A percentile compares a stretch with the other conserved stretches of the same genome.
These are phyloP conservation scores for Drosophila stalkeri DNA, from an alignment of 2,888 invertebrate genomes.

Conservation along the genomic window DNA sequence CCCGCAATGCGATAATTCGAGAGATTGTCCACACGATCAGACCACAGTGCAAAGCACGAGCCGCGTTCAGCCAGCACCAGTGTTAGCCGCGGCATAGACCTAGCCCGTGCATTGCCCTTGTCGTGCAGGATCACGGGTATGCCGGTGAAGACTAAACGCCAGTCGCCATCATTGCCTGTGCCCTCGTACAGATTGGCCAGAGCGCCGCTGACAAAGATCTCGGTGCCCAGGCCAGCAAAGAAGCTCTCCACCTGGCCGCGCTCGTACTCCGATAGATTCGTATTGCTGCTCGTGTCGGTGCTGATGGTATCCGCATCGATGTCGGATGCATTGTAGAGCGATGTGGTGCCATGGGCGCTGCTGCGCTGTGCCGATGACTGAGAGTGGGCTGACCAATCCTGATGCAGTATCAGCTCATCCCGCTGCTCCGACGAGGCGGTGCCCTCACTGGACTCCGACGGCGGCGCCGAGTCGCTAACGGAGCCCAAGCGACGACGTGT, in stretches of 20 bases:
- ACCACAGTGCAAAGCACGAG: constrained; percentile 93
- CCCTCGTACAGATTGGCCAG: constrained; percentile 90
- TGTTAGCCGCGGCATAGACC: constrained; percentile 89
- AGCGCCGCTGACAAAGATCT: constrained; percentile 91
- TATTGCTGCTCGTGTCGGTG: constrained; percentile 84
- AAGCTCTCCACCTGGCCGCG: constrained; percentile 90
- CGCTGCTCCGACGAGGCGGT: constrained; percentile 85
- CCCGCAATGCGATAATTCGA: constrained; percentile 90
- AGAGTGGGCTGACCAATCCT: constrained; percentile 66
- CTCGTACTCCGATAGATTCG: constrained; percentile 88
- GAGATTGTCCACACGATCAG: constrained; percentile 92
- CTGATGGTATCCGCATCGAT: constrained; percentile 84
- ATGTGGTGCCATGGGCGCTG: constrained; percentile 81
- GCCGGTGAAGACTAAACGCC: constrained; percentile 91
- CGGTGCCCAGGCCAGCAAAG: constrained; percentile 91
- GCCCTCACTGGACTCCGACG: constrained; percentile 86
- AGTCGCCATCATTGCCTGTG: constrained; percentile 87
- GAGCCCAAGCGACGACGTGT: constrained; percentile 87
- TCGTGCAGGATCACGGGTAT: constrained; percentile 92
- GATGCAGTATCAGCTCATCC: constrained; percentile 72
- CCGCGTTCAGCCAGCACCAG: constrained; percentile 91
- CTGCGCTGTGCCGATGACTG: constrained; percentile 67
- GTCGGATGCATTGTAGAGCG: constrained; percentile 83
- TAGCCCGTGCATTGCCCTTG: constrained; percentile 90
- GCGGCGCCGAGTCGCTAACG: constrained; percentile 87